These are phyloP conservation scores for Cryptoprocta ferox DNA, from an alignment of 2,797 vertebrate species.

Conservation along the genomic window DNA sequence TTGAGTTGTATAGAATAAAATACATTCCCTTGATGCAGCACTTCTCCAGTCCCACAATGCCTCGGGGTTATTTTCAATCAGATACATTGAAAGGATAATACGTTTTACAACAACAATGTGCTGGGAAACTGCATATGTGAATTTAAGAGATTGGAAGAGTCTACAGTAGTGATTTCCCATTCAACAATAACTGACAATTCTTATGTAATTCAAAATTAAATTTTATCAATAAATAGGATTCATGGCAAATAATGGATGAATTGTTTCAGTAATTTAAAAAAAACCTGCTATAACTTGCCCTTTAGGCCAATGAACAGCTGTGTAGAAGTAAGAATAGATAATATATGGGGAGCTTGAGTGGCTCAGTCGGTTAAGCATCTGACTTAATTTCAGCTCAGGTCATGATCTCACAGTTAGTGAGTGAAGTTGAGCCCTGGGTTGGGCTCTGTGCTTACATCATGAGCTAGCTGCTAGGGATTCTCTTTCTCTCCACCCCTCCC, in stretches of 20 bases:
- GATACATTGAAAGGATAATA: not conserved
- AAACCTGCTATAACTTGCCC: not conserved
- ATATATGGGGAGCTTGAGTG: not conserved
- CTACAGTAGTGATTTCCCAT: not conserved
- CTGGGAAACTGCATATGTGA: not conserved
- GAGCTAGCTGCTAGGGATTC: too few relatives aligned
- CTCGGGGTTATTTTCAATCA: not conserved
- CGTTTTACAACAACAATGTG: not conserved
- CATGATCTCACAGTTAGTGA: too few relatives aligned
- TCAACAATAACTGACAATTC: not conserved
- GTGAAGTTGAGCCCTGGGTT: too few relatives aligned
- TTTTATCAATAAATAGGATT: not conserved
- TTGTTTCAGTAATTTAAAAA: not conserved
- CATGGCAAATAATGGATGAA: not conserved
- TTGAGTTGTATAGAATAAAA: not conserved
- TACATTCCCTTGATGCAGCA: not conserved
- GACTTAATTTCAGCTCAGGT: too few relatives aligned
- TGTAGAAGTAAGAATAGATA: not conserved
- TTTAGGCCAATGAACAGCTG: not conserved
- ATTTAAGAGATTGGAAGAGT: not conserved
- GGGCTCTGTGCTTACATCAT: too few relatives aligned
- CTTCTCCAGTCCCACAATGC: not conserved
- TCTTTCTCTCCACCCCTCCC: too few relatives aligned
- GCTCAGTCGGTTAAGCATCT: too few relatives aligned
- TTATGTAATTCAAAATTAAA: conserved; percentile 9